These are phyloP conservation scores for Antechinus stuartii DNA, from an alignment of 2,113 vertebrate species.

Conservation along the genomic window DNA sequence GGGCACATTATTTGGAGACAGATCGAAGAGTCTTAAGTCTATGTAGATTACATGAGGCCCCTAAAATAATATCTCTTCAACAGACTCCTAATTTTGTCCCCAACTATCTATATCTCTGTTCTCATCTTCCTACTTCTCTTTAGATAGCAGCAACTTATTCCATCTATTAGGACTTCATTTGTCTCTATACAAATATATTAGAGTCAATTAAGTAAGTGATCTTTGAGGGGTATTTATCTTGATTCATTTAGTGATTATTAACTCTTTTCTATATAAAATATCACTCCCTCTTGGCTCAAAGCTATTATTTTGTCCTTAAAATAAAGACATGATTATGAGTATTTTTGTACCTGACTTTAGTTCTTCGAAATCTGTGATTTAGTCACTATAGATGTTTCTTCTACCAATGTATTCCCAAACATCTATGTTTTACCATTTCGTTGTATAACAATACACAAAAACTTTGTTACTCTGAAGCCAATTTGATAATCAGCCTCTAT, in stretches of 20 bases:
- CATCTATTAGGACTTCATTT: not conserved
- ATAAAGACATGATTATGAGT: not conserved
- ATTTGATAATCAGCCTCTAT: not conserved
- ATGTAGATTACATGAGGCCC: not conserved
- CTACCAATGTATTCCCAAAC: not conserved
- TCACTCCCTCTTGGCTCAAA: slow-evolving; percentile 25
- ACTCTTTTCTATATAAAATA: slow-evolving; percentile 13
- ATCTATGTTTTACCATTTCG: not conserved
- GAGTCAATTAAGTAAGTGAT: not conserved
- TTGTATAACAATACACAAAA: not conserved
- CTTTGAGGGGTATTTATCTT: not conserved
- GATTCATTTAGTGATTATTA: not conserved
- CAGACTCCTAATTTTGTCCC: not conserved
- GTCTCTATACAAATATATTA: not conserved
- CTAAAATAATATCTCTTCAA: not conserved
- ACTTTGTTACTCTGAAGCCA: not conserved
- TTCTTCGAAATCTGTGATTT: not conserved
- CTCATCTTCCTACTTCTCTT: not conserved
- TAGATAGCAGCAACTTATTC: not conserved
- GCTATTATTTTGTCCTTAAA: not conserved
- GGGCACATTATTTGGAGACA: not conserved
- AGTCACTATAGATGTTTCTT: not conserved
- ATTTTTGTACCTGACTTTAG: not conserved
- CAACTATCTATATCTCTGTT: not conserved
- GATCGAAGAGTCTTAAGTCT: not conserved